Evolutionary conservation across 2,888 invertebrate species (phyloP).

Genomic region (Arrhopalites spinosus): DNA sequence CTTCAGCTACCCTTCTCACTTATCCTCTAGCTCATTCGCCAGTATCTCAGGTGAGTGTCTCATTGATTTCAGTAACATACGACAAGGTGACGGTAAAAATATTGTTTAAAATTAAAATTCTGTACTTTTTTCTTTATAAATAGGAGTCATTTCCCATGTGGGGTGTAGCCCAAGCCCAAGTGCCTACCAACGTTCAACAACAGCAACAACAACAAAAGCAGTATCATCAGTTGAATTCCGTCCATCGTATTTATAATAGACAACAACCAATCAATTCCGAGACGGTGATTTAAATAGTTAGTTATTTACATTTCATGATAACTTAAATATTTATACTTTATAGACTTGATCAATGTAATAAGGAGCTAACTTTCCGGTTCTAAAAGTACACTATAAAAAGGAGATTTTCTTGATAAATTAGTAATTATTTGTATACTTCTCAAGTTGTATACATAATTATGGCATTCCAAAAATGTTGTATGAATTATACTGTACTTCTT

Average conservation of each 20-base stretch:
- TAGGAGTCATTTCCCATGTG: constrained; percentile 56
- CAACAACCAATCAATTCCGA: constrained; percentile 53
- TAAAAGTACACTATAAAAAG: too few species aligned
- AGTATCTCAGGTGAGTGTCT: constrained; percentile 52
- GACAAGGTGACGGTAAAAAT: too few species aligned
- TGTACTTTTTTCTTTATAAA: too few species aligned
- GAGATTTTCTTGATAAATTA: too few species aligned
- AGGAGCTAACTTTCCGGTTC: too few species aligned
- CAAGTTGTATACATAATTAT: too few species aligned
- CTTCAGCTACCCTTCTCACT: constrained; percentile 45
- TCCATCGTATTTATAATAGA: constrained; percentile 31
- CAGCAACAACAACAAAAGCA: constrained; percentile 13
- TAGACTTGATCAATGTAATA: too few species aligned
- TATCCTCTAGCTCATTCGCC: constrained; percentile 56
- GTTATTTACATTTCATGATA: not conserved
- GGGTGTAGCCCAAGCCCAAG: constrained; percentile 53
- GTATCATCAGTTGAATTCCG: constrained; percentile 19
- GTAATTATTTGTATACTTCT: too few species aligned
- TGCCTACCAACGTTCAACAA: constrained; percentile 44
- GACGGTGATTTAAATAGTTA: constrained; percentile 48
- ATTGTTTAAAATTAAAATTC: too few species aligned
- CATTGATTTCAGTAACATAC: too few species aligned
- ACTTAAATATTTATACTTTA: constrained; percentile 7
- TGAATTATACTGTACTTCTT: not conserved
- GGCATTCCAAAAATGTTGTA: too few species aligned